Conservation (phyloP, 2,888 invertebrate species). For the Eristalinus aeneus region DNA sequence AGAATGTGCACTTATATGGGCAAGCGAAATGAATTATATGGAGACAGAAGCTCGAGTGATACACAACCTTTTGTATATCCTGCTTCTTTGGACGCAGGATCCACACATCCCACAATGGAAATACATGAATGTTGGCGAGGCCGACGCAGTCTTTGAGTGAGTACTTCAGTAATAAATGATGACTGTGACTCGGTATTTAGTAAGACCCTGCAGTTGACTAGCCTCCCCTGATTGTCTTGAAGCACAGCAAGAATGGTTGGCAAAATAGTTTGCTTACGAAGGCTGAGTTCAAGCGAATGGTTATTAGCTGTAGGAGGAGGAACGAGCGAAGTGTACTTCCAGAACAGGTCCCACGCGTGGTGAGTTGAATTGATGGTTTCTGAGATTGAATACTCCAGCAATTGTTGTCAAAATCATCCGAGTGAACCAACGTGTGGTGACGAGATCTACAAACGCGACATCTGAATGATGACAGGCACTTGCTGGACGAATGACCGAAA, state of each 20-base stretch:
- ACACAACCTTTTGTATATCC: no score
- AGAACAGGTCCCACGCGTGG: not conserved
- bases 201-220: not conserved
- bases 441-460: not conserved
- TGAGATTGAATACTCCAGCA: not conserved
- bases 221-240: not conserved
- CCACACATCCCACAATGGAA: not conserved
- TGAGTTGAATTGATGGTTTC: not conserved
- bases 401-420: not conserved
- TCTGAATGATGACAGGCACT: not conserved
- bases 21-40: not conserved
- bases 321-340: not conserved
- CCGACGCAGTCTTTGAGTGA: no score
- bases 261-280: not conserved
- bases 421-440: not conserved
- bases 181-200: no score
- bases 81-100: not conserved
- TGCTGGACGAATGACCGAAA: not conserved
- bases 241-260: slow-evolving; percentile 1
- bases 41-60: not conserved
- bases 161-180: no score
- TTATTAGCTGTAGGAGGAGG: not conserved
- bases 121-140: not conserved
- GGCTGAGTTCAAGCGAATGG: not conserved
- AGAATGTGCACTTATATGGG: not conserved